phyloP scores from a whole-genome alignment of 1,140 invertebrate species.

The Pinna nobilis region DNA sequence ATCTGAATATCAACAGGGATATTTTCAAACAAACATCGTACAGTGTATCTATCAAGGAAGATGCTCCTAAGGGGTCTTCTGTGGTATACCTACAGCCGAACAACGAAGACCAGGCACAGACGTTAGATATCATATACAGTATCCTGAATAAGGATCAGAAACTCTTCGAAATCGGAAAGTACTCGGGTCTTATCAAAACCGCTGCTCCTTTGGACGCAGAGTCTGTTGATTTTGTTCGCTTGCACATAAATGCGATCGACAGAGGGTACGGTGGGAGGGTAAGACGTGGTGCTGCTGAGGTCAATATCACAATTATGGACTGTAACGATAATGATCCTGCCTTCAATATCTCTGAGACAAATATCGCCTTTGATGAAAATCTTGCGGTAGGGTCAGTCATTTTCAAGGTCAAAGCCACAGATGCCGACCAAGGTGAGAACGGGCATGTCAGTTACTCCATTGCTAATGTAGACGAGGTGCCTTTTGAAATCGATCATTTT shows the following conservation, averaged over 20 bases:
- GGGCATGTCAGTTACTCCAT: slow-evolving; percentile 95
- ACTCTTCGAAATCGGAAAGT: slow-evolving; percentile 69
- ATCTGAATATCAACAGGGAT: slow-evolving; percentile 89
- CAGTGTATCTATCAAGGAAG: slow-evolving; percentile 90
- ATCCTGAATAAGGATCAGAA: slow-evolving; percentile 77
- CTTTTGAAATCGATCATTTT: slow-evolving; percentile 97
- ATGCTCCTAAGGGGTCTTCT: slow-evolving; percentile 90
- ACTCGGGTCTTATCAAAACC: slow-evolving; percentile 93
- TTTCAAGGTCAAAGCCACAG: slow-evolving; percentile 87
- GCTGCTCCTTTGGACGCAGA: slow-evolving; percentile 74
- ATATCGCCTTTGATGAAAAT: slow-evolving; percentile 84
- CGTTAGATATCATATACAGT: slow-evolving; percentile 85
- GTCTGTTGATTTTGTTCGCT: slow-evolving; percentile 33
- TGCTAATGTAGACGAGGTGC: slow-evolving; percentile 87
- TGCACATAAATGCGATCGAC: slow-evolving; percentile 62
- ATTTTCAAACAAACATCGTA: slow-evolving; percentile 93
- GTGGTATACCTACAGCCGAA: slow-evolving; percentile 75
- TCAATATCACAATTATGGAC: slow-evolving; percentile 70
- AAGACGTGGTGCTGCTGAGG: slow-evolving; percentile 80
- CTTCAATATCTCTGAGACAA: slow-evolving; percentile 58
- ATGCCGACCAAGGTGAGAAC: slow-evolving; percentile 94
- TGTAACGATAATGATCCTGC: slow-evolving; percentile 73
- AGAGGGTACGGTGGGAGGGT: slow-evolving; percentile 88
- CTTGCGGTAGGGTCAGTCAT: slow-evolving; percentile 86
- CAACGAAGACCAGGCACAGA: slow-evolving; percentile 83